These are phyloP conservation scores for Orussus abietinus DNA, from an alignment of 1,140 invertebrate species.

Conservation along the genomic window DNA sequence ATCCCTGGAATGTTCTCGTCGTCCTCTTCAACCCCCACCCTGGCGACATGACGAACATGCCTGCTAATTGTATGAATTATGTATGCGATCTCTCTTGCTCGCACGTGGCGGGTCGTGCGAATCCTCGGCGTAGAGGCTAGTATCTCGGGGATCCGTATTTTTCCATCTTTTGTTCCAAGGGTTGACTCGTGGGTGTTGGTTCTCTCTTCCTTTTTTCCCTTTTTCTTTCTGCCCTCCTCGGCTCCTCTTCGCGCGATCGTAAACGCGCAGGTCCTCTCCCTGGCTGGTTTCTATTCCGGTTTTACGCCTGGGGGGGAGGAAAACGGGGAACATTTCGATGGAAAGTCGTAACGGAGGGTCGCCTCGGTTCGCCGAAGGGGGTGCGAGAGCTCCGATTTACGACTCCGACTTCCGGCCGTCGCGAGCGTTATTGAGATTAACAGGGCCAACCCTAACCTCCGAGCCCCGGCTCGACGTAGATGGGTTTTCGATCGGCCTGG, in stretches of 20 bases:
- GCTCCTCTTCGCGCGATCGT: no score
- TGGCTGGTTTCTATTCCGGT: not conserved
- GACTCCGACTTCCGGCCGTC: constrained; percentile 32
- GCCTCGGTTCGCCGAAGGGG: not conserved
- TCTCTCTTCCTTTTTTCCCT: no score
- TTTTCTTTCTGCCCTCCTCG: no score
- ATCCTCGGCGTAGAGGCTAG: no score
- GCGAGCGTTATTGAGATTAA: constrained; percentile 44
- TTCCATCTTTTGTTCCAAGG: no score
- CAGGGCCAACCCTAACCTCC: constrained; percentile 17
- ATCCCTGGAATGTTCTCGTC: no score
- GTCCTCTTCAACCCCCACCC: constrained; percentile 13
- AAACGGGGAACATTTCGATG: constrained; percentile 12
- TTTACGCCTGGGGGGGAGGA: constrained; percentile 2
- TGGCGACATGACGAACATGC: constrained; percentile 19
- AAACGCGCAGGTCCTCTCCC: not conserved
- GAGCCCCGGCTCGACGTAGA: constrained; percentile 13
- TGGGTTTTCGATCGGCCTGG: constrained; percentile 23
- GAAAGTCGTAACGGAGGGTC: constrained; percentile 14
- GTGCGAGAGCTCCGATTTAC: constrained; percentile 32
- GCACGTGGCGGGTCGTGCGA: constrained; percentile 20
- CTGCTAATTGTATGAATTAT: constrained; percentile 36
- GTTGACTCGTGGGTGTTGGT: no score
- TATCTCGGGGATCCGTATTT: no score
- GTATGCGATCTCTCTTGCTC: constrained; percentile 23